Conservation (phyloP, 2,113 vertebrate species). For the Calcarius ornatus region DNA sequence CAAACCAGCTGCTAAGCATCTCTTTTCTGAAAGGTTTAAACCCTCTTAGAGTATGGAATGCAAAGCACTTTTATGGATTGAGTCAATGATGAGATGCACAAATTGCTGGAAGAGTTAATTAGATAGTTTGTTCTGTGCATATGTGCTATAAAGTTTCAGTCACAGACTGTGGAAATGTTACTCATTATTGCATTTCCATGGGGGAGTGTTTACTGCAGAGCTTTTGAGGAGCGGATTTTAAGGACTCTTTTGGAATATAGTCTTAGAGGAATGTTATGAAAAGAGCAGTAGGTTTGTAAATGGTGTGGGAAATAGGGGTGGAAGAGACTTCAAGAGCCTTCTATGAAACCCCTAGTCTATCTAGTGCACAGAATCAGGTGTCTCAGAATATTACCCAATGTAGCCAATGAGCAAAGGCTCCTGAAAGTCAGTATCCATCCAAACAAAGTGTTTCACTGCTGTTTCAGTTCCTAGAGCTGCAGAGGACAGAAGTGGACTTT, state of each 20-base stretch:
- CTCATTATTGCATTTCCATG: not conserved
- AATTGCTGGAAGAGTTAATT: not conserved
- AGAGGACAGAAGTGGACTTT: not conserved
- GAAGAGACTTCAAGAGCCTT: not conserved
- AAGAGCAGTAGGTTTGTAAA: not conserved
- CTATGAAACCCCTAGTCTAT: not conserved
- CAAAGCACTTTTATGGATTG: not conserved
- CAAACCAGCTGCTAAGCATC: not conserved
- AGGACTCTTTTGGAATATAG: not conserved
- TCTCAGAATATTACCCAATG: accelerated
- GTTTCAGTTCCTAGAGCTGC: accelerated
- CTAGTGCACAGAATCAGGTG: not conserved
- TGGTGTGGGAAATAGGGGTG: not conserved
- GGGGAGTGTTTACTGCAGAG: not conserved
- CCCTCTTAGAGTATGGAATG: not conserved
- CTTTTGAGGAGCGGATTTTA: not conserved
- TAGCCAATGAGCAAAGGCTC: not conserved
- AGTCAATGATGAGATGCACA: not conserved
- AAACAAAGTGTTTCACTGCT: not conserved
- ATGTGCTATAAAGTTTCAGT: not conserved
- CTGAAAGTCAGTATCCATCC: not conserved
- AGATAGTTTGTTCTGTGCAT: not conserved
- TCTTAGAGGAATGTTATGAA: not conserved
- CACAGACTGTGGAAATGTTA: not conserved
- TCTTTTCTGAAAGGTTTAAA: not conserved